Percentiles rank a stretch among this genome's conserved stretches.
Conservation (phyloP, 2,797 vertebrate species). For the Myotis pilosus region DNA sequence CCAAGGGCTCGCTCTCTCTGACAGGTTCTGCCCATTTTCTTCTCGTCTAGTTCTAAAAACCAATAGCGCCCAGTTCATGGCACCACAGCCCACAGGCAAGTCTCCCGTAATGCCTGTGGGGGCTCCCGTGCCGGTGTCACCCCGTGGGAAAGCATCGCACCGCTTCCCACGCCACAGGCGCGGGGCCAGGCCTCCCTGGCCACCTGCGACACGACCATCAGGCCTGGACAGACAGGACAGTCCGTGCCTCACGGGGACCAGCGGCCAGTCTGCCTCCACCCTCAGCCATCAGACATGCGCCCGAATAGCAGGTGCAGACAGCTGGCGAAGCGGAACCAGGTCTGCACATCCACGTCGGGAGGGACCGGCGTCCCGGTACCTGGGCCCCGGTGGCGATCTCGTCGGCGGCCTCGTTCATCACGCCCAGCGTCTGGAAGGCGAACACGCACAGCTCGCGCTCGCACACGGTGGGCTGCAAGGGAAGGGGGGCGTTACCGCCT, state of each 20-base stretch:
- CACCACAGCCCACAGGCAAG: not conserved
- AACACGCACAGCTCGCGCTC: conserved; percentile 94
- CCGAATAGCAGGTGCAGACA: not conserved
- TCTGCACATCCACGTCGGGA: not conserved
- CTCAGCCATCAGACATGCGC: not conserved
- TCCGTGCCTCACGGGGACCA: not conserved
- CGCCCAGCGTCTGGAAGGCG: conserved; percentile 93
- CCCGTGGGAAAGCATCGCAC: not conserved
- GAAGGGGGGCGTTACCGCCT: not conserved
- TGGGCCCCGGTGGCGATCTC: conserved; percentile 94
- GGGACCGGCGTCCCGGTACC: conserved; percentile 85
- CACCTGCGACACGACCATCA: not conserved
- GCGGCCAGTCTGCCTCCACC: not conserved
- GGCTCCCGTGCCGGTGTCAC: not conserved
- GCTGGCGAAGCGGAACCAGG: not conserved
- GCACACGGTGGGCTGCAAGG: conserved; percentile 90
- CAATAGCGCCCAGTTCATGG: not conserved
- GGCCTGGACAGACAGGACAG: no score
- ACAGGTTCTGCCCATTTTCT: not conserved
- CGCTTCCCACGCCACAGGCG: not conserved
- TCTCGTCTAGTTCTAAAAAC: not conserved
- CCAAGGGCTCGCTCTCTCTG: not conserved
- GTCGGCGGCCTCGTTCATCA: conserved; percentile 94
- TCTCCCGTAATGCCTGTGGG: not conserved
- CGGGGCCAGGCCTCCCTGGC: not conserved